Evolutionary conservation across 2,888 invertebrate genomes (phyloP), one percentile per base, ranked within the genome.

Genomic region (Buathra laborator): DNA sequence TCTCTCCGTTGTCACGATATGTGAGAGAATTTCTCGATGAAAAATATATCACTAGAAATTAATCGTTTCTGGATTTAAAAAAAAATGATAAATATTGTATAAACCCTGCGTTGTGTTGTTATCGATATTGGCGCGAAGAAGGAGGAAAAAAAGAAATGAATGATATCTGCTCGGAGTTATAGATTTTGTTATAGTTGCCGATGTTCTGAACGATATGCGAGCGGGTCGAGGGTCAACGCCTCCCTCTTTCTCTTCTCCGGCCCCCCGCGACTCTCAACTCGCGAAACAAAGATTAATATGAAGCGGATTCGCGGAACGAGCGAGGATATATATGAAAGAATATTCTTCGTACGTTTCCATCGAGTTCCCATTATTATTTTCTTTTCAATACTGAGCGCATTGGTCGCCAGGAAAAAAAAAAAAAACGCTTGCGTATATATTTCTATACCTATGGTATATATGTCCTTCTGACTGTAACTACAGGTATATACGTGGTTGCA

Each of bases 281-380:
- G 59, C 37, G 62, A 79, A 79, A 79, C 79, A 71, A 71, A 84
- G 83, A 80, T 80, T 80, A 67, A 80, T 76, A 80, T 48, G 78
- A 70, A 68, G 56, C 56, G 70, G 48, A 83, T 67, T 56, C 44
- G 68, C 62, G 51, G 66, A 43, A 37, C 44, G 66, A 44, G 46
- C 56, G 53, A 59, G 74, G 56, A 83, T 48, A 68, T 24, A 29
- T 72, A 67, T 24, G 78, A 74, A 68, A 59, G 74, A 82, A 72
- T 70, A 82, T 82, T 66, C 76, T 66, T 24, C 72, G 59, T 68
- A 24, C 68, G 66, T 56, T 83, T 71, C 37, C 56, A 48, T 68
- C 67, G 66, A 37, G 14, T 48, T 37, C 43, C 48, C 56, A 72
- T 74, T 74, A 79, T 83, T 78, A 51, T 74, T 83, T 74, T 70